phyloP scores from a whole-genome alignment of 2,888 invertebrate species.

The Agriopis marginaria region DNA sequence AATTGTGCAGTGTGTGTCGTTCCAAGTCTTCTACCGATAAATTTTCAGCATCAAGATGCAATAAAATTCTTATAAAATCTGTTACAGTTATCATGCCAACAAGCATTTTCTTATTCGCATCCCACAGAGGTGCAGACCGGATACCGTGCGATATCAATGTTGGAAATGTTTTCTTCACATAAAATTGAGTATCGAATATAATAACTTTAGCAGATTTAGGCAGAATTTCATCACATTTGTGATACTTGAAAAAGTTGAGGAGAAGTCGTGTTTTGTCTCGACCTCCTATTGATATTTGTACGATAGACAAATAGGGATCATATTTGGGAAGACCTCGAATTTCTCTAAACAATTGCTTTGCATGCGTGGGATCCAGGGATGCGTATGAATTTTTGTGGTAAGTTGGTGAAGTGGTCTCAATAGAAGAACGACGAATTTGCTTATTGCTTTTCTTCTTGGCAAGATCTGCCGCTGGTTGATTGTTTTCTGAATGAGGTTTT shows the following conservation, averaged over 20 bases:
- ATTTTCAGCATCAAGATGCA: constrained; percentile 75
- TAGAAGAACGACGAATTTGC: constrained; percentile 75
- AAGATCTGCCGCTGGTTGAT: constrained; percentile 63
- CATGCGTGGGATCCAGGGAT: constrained; percentile 78
- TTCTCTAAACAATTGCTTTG: constrained; percentile 81
- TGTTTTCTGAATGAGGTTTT: constrained; percentile 72
- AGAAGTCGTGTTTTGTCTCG: constrained; percentile 80
- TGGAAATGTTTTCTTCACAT: constrained; percentile 80
- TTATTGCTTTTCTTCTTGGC: constrained; percentile 75
- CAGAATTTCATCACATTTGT: constrained; percentile 82
- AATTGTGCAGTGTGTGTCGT: constrained; percentile 77
- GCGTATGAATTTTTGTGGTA: constrained; percentile 83
- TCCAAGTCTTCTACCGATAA: constrained; percentile 79
- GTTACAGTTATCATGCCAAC: constrained; percentile 83
- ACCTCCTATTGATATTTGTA: constrained; percentile 82
- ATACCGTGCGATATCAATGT: constrained; percentile 82
- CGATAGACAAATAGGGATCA: constrained; percentile 82
- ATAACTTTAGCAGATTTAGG: constrained; percentile 84
- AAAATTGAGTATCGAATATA: constrained; percentile 82
- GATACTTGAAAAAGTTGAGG: constrained; percentile 82
- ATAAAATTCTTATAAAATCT: constrained; percentile 80
- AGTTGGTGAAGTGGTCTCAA: constrained; percentile 81
- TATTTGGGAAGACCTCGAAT: constrained; percentile 80
- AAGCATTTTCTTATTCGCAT: constrained; percentile 75
- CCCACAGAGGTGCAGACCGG: constrained; percentile 81